A percentile compares a stretch with the other conserved stretches of the same genome.
Evolutionary conservation across 2,888 invertebrate genomes (phyloP).

Genomic region (Ormyrus labotus): DNA sequence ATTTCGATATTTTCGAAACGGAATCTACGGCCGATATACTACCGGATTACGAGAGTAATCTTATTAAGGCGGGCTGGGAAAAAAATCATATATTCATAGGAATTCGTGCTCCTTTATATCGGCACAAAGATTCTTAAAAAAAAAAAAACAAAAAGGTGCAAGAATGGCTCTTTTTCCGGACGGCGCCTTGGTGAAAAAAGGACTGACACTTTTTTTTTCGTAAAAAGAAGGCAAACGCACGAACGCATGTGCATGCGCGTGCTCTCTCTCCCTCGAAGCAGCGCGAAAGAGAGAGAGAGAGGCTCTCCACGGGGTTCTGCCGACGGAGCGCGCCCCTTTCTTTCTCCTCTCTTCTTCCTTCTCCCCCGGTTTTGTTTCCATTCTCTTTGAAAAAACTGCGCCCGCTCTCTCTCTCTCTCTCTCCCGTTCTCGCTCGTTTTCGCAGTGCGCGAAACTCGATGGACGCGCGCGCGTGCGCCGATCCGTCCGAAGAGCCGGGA

Average conservation of each 20-base stretch:
- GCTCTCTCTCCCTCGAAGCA: neutral
- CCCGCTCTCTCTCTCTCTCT: conserved; percentile 14
- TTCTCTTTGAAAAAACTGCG: neutral
- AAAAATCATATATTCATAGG: neutral
- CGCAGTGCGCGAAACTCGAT: conserved; percentile 21
- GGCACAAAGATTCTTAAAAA: too few relatives aligned
- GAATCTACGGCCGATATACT: too few relatives aligned
- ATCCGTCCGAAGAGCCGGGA: too few relatives aligned
- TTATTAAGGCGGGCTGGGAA: neutral
- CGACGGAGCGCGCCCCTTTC: too few relatives aligned
- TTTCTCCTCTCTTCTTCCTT: too few relatives aligned
- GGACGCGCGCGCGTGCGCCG: neutral
- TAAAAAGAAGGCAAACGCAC: neutral
- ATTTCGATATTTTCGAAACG: too few relatives aligned
- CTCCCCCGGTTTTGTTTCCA: too few relatives aligned
- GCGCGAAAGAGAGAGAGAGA: neutral
- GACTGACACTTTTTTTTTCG: neutral
- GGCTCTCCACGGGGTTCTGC: too few relatives aligned
- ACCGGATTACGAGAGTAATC: too few relatives aligned
- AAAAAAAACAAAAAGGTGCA: too few relatives aligned
- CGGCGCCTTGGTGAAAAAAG: conserved; percentile 1
- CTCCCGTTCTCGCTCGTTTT: conserved; percentile 22
- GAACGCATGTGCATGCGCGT: neutral
- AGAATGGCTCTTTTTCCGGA: neutral
- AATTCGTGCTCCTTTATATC: too few relatives aligned